Percentiles rank a stretch among this genome's conserved stretches.
phyloP scores from a whole-genome alignment of 2,113 vertebrate species.

The Myrmophylax atrothorax region DNA sequence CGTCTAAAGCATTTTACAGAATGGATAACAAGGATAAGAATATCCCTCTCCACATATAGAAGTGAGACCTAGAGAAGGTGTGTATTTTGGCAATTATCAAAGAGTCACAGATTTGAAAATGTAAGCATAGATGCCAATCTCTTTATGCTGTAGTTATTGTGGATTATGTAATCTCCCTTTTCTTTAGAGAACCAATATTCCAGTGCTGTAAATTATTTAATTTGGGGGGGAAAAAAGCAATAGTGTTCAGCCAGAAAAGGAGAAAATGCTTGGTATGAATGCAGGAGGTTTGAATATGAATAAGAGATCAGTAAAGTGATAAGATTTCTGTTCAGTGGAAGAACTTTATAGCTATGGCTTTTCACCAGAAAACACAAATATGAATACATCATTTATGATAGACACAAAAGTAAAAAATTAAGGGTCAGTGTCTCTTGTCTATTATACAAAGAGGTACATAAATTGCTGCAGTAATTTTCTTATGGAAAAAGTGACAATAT shows the following conservation, averaged over 20 bases:
- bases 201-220: neutral
- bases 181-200: neutral
- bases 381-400: neutral
- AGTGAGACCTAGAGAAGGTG: neutral
- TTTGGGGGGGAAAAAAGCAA: rapidly evolving
- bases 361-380: neutral
- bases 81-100: neutral
- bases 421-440: neutral
- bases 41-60: neutral
- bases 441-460: neutral
- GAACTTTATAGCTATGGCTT: neutral
- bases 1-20: neutral
- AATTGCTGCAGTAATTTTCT: neutral
- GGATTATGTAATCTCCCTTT: neutral
- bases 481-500: neutral
- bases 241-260: neutral
- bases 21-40: neutral
- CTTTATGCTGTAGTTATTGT: neutral
- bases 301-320: neutral
- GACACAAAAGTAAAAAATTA: neutral
- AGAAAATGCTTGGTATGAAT: neutral
- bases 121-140: neutral
- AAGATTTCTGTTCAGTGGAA: neutral
- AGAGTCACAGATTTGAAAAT: neutral
- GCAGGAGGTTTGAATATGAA: neutral